Base-by-base conservation (phyloP, 2,797 vertebrate genomes). In the Crocodylus rhombifer region DNA sequence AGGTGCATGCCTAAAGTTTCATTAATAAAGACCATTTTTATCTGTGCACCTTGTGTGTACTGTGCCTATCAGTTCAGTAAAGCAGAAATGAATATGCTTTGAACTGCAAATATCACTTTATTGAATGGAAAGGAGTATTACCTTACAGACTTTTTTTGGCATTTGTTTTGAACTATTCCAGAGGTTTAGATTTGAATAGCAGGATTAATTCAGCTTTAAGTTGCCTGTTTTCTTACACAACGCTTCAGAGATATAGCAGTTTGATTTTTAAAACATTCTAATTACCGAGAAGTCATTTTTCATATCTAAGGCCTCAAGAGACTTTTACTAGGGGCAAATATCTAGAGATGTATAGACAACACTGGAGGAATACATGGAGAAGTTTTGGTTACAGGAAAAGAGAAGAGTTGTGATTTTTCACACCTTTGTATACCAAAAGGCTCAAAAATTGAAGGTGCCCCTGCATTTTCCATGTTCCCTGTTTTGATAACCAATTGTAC, bases 151-250 rank as follows among this genome's bases (percentile, higher is more conserved):
- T 55, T 80, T 80, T 88, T 87, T 62, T 91, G 92, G 78, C 88
- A 81, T 95, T 95, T 91, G 57, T 95, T 90, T 82, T 85, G 82
- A 89, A 87, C 42, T 80, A 14, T 87, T 91, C 94, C 91, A 92
- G 82, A 86, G 80, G 77, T 86, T 88, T 42, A 73, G 58, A 85
- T 87, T 81, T 6, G 60, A 94, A 84, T 13, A 78, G 78, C 57
- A 87, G 67, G 87, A 94, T 94, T 88, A 95, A 93, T 28, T 55
- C 84, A 77, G 76, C 69, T 92, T 93, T 63, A 93, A 84, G 74
- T 81, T 91, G 92, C 82, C 65, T 62, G 16, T 96, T 96, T 94
- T 89, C 82, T 94, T 86, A 96, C 74, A 36, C n/a, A 93, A 84
- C 94, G 25, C 60, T 85, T 92, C 69, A 79, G 25, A 93, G 83